Conservation (phyloP, 2,888 invertebrate genomes). For the Agriotes lineatus region DNA sequence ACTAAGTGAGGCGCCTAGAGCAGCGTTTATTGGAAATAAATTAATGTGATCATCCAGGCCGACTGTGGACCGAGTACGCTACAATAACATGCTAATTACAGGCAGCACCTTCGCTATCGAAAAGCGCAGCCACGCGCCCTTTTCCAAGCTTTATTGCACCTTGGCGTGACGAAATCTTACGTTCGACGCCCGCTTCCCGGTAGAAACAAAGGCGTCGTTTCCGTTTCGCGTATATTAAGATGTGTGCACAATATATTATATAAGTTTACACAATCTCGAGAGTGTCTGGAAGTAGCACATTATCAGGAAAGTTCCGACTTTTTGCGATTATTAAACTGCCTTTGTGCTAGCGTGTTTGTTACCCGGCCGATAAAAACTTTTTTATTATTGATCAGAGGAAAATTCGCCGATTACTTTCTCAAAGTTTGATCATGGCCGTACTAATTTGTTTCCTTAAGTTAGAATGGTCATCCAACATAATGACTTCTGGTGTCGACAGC, state of each 20-base stretch:
- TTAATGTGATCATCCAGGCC: background rate
- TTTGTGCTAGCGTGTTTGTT: conserved; percentile 1
- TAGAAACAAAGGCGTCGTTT: background rate
- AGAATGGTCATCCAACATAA: background rate
- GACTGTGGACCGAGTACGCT: background rate
- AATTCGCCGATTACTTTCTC: conserved; percentile 5
- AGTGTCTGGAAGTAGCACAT: conserved; percentile 2
- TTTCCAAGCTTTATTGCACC: too few species aligned
- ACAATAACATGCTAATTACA: too few species aligned
- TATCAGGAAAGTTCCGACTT: conserved; percentile 12
- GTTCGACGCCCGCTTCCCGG: background rate
- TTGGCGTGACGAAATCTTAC: background rate
- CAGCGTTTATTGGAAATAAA: background rate
- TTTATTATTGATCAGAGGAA: conserved; percentile 10
- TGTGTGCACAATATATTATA: background rate
- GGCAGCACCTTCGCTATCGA: too few species aligned
- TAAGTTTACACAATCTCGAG: background rate
- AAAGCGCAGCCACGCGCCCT: too few species aligned
- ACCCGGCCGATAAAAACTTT: conserved; percentile 13
- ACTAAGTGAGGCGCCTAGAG: background rate
- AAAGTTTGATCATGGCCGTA: background rate
- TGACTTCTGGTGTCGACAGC: too few species aligned
- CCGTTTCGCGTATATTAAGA: background rate
- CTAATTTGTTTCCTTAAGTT: background rate
- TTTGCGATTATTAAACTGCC: conserved; percentile 11